Evolutionary conservation across 2,888 invertebrate genomes (phyloP).

Genomic region (Kuschelorhynchus macadamiae): DNA sequence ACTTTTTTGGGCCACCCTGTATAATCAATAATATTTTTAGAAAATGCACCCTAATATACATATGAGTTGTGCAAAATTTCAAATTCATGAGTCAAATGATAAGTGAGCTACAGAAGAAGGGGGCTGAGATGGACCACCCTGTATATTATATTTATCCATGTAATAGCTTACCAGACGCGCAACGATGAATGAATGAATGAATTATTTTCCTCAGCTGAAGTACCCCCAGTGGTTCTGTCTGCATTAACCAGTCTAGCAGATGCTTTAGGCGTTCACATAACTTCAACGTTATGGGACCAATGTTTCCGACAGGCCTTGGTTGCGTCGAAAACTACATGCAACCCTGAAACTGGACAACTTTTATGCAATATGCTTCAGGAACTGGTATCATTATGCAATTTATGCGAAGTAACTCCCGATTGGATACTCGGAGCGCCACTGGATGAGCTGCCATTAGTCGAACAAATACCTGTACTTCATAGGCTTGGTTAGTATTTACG

Average conservation of each 20-base stretch:
- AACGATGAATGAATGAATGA: no score
- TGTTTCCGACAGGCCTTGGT: constrained; percentile 72
- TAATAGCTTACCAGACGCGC: no score
- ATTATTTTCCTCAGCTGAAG: constrained; percentile 57
- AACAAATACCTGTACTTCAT: constrained; percentile 85
- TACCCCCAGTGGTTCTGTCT: constrained; percentile 79
- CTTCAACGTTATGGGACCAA: constrained; percentile 87
- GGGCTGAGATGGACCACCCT: no score
- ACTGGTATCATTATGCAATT: constrained; percentile 80
- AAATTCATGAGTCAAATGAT: no score
- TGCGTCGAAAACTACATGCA: constrained; percentile 66
- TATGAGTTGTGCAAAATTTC: no score
- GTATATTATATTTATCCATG: no score
- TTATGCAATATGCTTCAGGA: constrained; percentile 79
- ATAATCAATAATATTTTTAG: no score
- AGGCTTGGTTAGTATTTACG: constrained; percentile 71
- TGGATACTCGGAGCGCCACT: constrained; percentile 81
- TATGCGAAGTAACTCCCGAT: constrained; percentile 81
- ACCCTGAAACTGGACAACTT: constrained; percentile 65
- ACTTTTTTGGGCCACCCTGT: no score
- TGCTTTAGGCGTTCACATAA: constrained; percentile 83
- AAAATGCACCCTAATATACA: no score
- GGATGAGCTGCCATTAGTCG: constrained; percentile 84
- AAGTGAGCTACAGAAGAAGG: no score
- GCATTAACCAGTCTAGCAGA: constrained; percentile 83